Conservation (phyloP, 2,797 vertebrate genomes). For the Tapera naevia region DNA sequence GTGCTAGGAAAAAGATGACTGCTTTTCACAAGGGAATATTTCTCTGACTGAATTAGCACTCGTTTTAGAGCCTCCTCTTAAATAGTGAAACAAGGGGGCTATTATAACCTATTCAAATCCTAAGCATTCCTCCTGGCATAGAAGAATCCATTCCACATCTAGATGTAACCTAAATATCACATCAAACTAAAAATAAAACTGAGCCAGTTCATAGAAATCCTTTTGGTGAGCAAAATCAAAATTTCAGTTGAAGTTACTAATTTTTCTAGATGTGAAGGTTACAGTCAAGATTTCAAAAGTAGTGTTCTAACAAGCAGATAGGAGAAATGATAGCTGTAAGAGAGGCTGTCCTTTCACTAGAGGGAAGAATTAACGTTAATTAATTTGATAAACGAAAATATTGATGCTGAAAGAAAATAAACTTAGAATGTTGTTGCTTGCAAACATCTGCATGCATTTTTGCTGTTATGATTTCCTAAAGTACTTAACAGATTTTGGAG, state of each 20-base stretch:
- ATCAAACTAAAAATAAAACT: neutral
- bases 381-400: neutral
- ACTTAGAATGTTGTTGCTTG: neutral
- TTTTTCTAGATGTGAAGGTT: neutral
- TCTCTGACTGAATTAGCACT: neutral
- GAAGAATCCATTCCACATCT: neutral
- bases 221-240: neutral
- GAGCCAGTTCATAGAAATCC: neutral
- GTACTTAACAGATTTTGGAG: neutral
- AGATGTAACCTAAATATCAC: neutral
- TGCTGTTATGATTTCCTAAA: neutral
- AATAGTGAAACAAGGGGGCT: neutral
- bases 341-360: neutral
- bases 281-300: neutral
- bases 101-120: neutral
- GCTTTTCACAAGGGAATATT: neutral
- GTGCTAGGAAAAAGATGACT: neutral
- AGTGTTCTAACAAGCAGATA: neutral
- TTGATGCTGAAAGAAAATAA: neutral
- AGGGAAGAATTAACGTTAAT: neutral
- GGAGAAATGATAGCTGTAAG: neutral
- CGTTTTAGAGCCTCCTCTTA: neutral
- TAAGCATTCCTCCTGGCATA: neutral
- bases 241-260: neutral
- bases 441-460: neutral